Conservation (phyloP, 2,113 vertebrate species). For the Erythrocercus mccallii region DNA sequence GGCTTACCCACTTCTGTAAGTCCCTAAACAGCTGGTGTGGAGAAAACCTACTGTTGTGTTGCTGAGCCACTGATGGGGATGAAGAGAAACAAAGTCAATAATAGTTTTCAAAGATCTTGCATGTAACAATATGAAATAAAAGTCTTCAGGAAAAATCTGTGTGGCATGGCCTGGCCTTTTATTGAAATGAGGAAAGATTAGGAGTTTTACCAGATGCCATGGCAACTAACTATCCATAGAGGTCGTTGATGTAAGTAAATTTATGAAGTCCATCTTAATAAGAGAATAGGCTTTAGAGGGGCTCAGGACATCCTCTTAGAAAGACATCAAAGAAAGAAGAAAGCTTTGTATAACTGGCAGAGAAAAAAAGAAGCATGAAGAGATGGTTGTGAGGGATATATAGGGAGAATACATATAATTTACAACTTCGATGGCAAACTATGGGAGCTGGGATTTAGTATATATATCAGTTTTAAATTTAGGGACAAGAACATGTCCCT, state of each 20-base stretch:
- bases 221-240: background rate
- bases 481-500: background rate
- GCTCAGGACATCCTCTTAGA: background rate
- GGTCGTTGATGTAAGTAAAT: background rate
- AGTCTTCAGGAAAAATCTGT: background rate
- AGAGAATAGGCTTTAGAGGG: background rate
- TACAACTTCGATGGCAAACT: background rate
- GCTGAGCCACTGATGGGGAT: background rate
- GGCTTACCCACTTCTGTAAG: slow-evolving; percentile 10
- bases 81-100: background rate
- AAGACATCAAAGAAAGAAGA: background rate
- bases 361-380: background rate
- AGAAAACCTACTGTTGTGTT: background rate
- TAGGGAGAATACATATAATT: background rate
- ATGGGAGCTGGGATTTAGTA: background rate
- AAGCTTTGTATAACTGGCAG: background rate
- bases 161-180: background rate
- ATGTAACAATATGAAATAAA: background rate
- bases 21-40: slow-evolving; percentile 52
- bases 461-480: background rate
- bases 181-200: background rate
- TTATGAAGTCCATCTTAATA: background rate
- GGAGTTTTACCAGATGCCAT: background rate
- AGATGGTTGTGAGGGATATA: background rate
- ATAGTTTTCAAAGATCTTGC: background rate